These are phyloP conservation scores for Casuarius casuarius DNA, from an alignment of 2,113 vertebrate species.

Conservation along the genomic window DNA sequence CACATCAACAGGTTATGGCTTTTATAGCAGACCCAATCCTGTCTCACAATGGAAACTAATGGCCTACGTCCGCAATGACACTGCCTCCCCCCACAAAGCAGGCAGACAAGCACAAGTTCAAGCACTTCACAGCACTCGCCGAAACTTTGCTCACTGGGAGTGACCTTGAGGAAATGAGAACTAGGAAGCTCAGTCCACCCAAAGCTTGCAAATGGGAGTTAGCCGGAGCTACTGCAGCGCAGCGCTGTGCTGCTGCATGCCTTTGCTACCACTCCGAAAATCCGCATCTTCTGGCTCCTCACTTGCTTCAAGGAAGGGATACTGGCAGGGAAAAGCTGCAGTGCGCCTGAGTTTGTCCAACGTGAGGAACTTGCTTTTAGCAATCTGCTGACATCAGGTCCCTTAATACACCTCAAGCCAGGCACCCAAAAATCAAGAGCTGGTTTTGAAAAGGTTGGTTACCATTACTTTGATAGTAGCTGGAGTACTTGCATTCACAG, in stretches of 20 bases:
- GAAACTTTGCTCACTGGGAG: background rate
- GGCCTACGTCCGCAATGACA: background rate
- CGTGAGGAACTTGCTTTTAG: background rate
- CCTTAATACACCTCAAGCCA: background rate
- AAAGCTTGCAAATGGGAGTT: background rate
- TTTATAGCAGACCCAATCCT: background rate
- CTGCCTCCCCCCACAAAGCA: background rate
- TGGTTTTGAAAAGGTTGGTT: background rate
- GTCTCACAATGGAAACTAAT: background rate
- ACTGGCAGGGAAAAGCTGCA: background rate
- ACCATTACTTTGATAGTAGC: background rate
- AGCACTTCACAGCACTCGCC: background rate
- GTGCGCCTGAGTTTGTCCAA: background rate
- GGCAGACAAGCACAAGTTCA: background rate
- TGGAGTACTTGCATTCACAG: background rate
- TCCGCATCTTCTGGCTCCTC: background rate
- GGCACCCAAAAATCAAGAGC: background rate
- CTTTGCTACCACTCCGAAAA: background rate
- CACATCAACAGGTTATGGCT: background rate
- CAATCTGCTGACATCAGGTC: background rate
- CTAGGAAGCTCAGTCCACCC: background rate
- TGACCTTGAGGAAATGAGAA: background rate
- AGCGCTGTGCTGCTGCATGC: background rate
- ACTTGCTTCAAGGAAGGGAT: background rate
- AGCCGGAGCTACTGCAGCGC: too few species aligned